phyloP scores from a whole-genome alignment of 2,113 vertebrate genomes.

The Ageneiosus marmoratus region DNA sequence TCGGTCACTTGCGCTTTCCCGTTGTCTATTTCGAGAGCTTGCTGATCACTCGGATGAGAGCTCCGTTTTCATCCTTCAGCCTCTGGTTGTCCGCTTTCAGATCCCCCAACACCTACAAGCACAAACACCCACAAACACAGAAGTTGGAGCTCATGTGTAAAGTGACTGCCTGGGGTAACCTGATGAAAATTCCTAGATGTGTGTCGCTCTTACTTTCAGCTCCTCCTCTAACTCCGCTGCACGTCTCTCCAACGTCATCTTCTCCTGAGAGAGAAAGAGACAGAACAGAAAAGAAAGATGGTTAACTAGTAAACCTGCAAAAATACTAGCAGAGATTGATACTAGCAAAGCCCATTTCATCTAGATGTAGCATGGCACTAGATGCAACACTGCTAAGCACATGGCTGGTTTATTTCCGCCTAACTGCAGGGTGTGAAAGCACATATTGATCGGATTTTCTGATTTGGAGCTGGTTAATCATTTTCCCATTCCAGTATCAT shows the following conservation, averaged over 20 bases:
- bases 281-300: neutral
- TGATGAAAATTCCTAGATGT: neutral
- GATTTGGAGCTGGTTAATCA: neutral
- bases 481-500: neutral
- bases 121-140: conserved; percentile 1
- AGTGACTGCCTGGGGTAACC: neutral
- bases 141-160: neutral
- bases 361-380: too few relatives aligned
- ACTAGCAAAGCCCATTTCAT: too few relatives aligned
- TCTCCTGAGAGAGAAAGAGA: conserved; percentile 65
- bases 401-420: neutral
- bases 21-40: conserved; percentile 92
- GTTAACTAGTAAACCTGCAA: neutral
- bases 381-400: neutral
- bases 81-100: conserved; percentile 96
- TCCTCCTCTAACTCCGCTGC: conserved; percentile 80
- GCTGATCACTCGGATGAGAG: conserved; percentile 97
- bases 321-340: neutral
- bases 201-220: conserved; percentile 72
- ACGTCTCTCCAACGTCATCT: conserved; percentile 75
- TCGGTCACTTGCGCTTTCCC: conserved; percentile 34
- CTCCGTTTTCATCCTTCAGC: conserved; percentile 97
- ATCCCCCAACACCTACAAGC: conserved; percentile 86
- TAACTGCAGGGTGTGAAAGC: neutral
- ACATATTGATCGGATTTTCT: too few relatives aligned